Conservation (phyloP, 2,888 invertebrate genomes). For the Mimas tiliae region DNA sequence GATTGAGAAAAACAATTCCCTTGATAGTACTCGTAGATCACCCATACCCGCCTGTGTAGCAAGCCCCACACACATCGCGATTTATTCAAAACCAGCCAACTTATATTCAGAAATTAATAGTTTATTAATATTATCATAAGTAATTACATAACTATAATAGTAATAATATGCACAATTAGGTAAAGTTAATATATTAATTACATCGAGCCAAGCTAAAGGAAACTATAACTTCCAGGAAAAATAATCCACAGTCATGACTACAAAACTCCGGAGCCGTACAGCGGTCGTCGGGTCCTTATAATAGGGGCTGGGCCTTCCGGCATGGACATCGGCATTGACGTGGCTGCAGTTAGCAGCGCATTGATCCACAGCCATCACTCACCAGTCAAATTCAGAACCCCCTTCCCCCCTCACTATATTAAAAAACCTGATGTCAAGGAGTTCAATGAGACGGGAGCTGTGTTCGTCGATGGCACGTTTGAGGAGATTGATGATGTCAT, state of each 20-base stretch:
- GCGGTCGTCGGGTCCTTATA: slow-evolving; percentile 84
- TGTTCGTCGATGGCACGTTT: slow-evolving; percentile 85
- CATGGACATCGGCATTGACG: slow-evolving; percentile 88
- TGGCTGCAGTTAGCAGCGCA: slow-evolving; percentile 71
- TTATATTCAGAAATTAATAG: too few relatives aligned
- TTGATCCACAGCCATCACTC: slow-evolving; percentile 83
- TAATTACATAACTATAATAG: too few relatives aligned
- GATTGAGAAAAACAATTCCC: too few relatives aligned
- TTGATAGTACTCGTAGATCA: too few relatives aligned
- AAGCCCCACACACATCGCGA: too few relatives aligned
- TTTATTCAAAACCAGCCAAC: too few relatives aligned
- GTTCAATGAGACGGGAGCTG: slow-evolving; percentile 78
- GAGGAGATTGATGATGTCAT: slow-evolving; percentile 87
- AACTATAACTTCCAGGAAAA: slow-evolving; percentile 72
- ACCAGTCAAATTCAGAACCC: slow-evolving; percentile 60
- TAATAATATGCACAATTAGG: too few relatives aligned
- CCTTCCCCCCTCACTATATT: slow-evolving; percentile 76
- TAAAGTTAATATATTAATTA: too few relatives aligned
- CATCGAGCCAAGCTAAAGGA: background rate
- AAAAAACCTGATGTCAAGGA: slow-evolving; percentile 81
- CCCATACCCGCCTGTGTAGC: too few relatives aligned
- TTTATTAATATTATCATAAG: too few relatives aligned
- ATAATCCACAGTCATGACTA: slow-evolving; percentile 91
- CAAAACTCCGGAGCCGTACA: slow-evolving; percentile 85
- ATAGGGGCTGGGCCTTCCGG: slow-evolving; percentile 91